phyloP scores from a whole-genome alignment of 35 echinoderm and acorn worm genomes.

The Holothuria glaberrima region DNA sequence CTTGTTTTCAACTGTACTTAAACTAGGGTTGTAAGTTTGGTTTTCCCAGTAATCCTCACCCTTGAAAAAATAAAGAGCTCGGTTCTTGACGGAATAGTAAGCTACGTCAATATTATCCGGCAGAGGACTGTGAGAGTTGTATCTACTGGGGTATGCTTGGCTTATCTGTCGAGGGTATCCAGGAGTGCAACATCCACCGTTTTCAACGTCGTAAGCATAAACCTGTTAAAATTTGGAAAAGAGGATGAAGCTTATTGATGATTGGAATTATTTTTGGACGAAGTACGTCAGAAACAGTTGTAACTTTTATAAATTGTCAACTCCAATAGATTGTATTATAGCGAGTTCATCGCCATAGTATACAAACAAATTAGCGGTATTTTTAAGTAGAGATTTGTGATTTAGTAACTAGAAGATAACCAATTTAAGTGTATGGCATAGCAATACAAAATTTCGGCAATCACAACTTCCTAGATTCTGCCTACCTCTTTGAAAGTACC shows the following conservation, averaged over 20 bases:
- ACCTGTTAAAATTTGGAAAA: slow-evolving; percentile 55
- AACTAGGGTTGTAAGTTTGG: slow-evolving; percentile 49
- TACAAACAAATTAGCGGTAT: too few relatives aligned
- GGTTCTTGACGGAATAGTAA: slow-evolving; percentile 79
- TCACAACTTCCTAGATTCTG: too few relatives aligned
- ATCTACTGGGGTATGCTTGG: slow-evolving; percentile 51
- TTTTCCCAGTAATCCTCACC: slow-evolving; percentile 81
- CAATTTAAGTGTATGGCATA: too few relatives aligned
- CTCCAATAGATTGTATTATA: too few relatives aligned
- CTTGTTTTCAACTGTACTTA: slow-evolving; percentile 51
- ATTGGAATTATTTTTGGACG: background rate
- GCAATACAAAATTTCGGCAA: too few relatives aligned
- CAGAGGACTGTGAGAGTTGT: slow-evolving; percentile 11
- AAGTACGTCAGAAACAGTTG: background rate
- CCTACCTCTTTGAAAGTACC: too few relatives aligned
- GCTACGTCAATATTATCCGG: slow-evolving; percentile 77
- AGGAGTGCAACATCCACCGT: slow-evolving; percentile 64
- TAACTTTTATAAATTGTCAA: background rate
- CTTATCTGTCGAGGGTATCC: slow-evolving; percentile 75
- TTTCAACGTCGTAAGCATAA: slow-evolving; percentile 82
- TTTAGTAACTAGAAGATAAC: too few relatives aligned
- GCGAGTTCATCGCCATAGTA: too few relatives aligned
- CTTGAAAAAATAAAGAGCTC: slow-evolving; percentile 88
- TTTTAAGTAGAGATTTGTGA: too few relatives aligned
- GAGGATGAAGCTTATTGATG: too few relatives aligned